phyloP scores from a whole-genome alignment of 2,888 invertebrate genomes.

The Glyphotaelius pellucidus region DNA sequence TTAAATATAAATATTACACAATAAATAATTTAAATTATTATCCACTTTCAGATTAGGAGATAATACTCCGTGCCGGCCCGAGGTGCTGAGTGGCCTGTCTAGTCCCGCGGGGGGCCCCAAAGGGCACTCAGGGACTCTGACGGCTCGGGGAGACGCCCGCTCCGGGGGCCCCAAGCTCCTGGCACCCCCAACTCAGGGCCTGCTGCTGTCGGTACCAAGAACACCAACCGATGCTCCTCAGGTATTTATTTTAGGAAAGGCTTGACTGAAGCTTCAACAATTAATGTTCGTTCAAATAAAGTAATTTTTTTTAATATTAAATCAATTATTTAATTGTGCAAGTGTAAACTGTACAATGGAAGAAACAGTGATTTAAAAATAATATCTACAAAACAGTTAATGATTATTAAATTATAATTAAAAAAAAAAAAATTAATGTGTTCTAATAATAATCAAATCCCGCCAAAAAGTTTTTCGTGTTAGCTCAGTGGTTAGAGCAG shows the following conservation, averaged over 20 bases:
- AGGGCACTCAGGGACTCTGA: slow-evolving; percentile 9
- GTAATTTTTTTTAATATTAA: too few relatives aligned
- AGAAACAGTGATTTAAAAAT: not conserved
- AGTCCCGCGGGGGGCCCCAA: slow-evolving; percentile 49
- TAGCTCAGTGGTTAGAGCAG: not conserved
- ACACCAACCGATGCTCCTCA: slow-evolving; percentile 78
- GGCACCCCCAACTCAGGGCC: slow-evolving; percentile 53
- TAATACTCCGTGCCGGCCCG: slow-evolving; percentile 55
- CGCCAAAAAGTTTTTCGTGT: not conserved
- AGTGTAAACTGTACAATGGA: too few relatives aligned
- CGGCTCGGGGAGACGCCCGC: not conserved
- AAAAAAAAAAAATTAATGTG: not conserved
- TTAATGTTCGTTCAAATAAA: not conserved
- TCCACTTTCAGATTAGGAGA: slow-evolving; percentile 58
- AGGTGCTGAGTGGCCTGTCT: slow-evolving; percentile 52
- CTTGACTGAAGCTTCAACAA: slow-evolving; percentile 59
- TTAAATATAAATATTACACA: too few relatives aligned
- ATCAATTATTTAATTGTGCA: too few relatives aligned
- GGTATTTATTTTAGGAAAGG: slow-evolving; percentile 69
- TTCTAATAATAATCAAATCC: not conserved
- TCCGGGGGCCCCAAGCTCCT: slow-evolving; percentile 38
- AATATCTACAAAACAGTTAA: not conserved
- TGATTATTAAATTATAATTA: not conserved
- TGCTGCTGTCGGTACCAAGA: slow-evolving; percentile 75
- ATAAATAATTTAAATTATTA: too few relatives aligned